A percentile compares a stretch with the other conserved stretches of the same genome.
phyloP scores from a whole-genome alignment of 2,888 invertebrate genomes.

The Ormia ochracea region DNA sequence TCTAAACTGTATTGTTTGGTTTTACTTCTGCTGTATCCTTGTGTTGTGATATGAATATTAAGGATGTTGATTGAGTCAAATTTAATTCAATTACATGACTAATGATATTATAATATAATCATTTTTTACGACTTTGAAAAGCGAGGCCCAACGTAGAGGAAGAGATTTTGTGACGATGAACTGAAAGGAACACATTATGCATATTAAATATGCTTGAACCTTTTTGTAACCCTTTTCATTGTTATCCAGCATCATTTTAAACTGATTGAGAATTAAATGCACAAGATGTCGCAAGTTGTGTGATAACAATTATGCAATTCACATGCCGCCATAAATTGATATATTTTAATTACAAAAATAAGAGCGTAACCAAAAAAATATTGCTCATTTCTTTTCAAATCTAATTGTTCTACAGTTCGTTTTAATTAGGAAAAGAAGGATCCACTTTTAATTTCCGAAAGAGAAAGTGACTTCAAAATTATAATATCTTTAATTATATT shows the following conservation, averaged over 20 bases:
- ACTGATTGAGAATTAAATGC: slow-evolving; percentile 36
- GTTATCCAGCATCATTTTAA: not conserved
- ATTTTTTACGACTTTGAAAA: slow-evolving; percentile 64
- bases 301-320: not conserved
- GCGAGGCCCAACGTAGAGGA: slow-evolving; percentile 1
- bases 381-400: no score
- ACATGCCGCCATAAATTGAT: no score
- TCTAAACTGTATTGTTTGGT: slow-evolving; percentile 3
- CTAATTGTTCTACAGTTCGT: no score
- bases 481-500: no score
- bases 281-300: not conserved
- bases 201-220: slow-evolving; percentile 47
- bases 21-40: slow-evolving; percentile 26
- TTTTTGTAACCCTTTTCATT: slow-evolving; percentile 39
- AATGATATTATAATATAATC: slow-evolving; percentile 69
- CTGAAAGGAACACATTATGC: slow-evolving; percentile 50
- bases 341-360: no score
- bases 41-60: slow-evolving; percentile 69
- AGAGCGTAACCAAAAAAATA: no score
- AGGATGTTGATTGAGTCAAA: slow-evolving; percentile 68
- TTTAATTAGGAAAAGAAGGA: no score
- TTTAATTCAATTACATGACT: slow-evolving; percentile 71
- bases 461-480: no score
- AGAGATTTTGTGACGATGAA: slow-evolving; percentile 53
- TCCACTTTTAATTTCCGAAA: no score